Percentiles rank a stretch among this genome's conserved stretches.
Conservation (phyloP, 1,140 invertebrate species). For the Pachypsylla venusta region DNA sequence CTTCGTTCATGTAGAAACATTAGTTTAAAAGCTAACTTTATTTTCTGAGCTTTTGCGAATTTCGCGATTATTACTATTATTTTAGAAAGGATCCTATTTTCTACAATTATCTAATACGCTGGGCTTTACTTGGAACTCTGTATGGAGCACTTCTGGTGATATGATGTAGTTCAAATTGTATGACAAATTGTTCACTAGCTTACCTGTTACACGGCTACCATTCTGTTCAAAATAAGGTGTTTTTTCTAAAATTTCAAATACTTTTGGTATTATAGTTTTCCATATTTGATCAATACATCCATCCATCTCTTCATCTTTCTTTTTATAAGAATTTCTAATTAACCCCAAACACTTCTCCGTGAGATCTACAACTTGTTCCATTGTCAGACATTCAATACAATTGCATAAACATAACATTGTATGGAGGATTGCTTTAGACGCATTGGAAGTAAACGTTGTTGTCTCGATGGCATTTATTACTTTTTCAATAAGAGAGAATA, state of each 20-base stretch:
- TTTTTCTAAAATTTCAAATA: not conserved
- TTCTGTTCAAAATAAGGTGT: not conserved
- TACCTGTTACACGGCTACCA: not conserved
- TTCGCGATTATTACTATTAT: not conserved
- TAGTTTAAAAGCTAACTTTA: too few species aligned
- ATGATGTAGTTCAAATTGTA: not conserved
- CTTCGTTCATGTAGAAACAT: too few species aligned
- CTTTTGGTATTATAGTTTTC: not conserved
- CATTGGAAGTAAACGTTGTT: not conserved
- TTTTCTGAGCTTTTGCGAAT: not conserved
- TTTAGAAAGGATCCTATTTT: not conserved
- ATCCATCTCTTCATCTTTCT: not conserved
- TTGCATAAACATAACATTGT: not conserved
- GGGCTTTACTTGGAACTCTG: too few species aligned
- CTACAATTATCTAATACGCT: too few species aligned
- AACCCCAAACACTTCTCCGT: not conserved
- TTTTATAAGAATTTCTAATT: not conserved
- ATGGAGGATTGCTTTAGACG: not conserved
- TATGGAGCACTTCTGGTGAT: not conserved
- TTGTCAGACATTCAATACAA: not conserved
- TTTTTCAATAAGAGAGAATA: slow-evolving; percentile 1
- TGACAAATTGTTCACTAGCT: not conserved
- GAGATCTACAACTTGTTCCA: not conserved
- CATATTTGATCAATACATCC: not conserved
- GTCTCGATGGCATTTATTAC: not conserved